These are phyloP conservation scores for Mandrillus leucophaeus DNA, from an alignment of 2,113 vertebrate species.

Conservation along the genomic window DNA sequence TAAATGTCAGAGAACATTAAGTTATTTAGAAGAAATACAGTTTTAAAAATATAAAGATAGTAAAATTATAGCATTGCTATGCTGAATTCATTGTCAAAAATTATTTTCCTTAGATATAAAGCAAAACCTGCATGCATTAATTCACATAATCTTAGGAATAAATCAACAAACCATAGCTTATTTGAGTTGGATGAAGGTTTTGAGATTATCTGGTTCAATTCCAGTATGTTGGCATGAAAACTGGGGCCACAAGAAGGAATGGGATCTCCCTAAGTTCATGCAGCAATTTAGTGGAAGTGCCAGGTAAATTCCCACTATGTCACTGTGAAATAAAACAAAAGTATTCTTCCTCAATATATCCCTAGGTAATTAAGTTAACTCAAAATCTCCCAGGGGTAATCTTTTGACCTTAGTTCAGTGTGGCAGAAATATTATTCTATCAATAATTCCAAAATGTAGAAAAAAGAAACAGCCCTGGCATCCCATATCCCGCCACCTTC, in stretches of 20 bases:
- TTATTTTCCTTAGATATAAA: not conserved
- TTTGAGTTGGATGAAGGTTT: not conserved
- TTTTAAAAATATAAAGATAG: not conserved
- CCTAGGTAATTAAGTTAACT: not conserved
- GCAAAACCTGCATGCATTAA: not conserved
- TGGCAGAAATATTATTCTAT: not conserved
- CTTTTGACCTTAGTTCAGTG: not conserved
- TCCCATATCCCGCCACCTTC: not conserved
- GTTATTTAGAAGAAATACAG: not conserved
- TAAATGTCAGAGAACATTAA: constrained; percentile 13
- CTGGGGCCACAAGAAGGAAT: not conserved
- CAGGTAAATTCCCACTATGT: not conserved
- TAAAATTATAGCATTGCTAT: not conserved
- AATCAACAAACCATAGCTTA: not conserved
- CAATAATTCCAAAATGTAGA: not conserved
- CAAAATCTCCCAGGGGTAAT: not conserved
- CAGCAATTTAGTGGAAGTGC: not conserved
- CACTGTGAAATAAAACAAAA: not conserved
- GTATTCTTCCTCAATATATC: not conserved
- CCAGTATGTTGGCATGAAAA: not conserved
- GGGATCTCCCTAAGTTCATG: not conserved
- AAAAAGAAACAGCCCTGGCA: not conserved
- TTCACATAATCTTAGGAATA: not conserved
- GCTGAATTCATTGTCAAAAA: constrained; percentile 5
- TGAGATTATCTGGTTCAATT: not conserved